Evolutionary conservation across 1,140 invertebrate genomes (phyloP).

Genomic region (Harlomillsia oculata): DNA sequence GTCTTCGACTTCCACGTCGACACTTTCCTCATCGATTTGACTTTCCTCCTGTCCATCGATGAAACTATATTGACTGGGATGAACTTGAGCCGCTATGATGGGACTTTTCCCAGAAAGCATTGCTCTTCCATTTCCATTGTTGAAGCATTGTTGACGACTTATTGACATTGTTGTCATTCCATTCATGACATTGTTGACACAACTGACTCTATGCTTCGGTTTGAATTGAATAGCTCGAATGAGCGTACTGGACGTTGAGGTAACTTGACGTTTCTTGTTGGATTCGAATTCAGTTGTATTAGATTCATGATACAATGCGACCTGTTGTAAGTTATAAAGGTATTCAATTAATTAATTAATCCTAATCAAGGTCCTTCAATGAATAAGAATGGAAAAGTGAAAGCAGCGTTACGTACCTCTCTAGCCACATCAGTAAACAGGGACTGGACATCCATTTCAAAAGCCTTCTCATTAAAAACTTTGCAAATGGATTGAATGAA

Average conservation of each 20-base stretch:
- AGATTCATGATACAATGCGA: conserved; percentile 53
- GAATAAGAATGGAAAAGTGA: not conserved
- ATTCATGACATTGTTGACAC: too few species aligned
- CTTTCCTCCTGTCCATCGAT: too few species aligned
- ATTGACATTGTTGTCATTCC: too few species aligned
- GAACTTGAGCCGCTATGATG: too few species aligned
- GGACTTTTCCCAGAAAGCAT: too few species aligned
- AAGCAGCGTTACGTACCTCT: conserved; percentile 35
- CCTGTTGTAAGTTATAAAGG: conserved; percentile 32
- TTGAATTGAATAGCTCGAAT: conserved; percentile 51
- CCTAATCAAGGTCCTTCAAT: not conserved
- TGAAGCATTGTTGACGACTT: too few species aligned
- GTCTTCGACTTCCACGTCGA: too few species aligned
- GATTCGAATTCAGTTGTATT: conserved; percentile 43
- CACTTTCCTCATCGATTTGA: too few species aligned
- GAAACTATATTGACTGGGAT: too few species aligned
- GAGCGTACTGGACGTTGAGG: conserved; percentile 55
- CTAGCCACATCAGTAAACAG: conserved; percentile 56
- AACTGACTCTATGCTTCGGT: too few species aligned
- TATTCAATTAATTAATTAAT: not conserved
- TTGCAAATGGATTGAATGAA: conserved; percentile 57
- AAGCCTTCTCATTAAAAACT: conserved; percentile 45
- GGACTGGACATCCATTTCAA: conserved; percentile 48
- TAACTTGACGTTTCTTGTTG: conserved; percentile 58
- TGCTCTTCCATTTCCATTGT: too few species aligned